Base-by-base conservation (phyloP, 2,113 vertebrate genomes). In the Rhinoderma darwinii region DNA sequence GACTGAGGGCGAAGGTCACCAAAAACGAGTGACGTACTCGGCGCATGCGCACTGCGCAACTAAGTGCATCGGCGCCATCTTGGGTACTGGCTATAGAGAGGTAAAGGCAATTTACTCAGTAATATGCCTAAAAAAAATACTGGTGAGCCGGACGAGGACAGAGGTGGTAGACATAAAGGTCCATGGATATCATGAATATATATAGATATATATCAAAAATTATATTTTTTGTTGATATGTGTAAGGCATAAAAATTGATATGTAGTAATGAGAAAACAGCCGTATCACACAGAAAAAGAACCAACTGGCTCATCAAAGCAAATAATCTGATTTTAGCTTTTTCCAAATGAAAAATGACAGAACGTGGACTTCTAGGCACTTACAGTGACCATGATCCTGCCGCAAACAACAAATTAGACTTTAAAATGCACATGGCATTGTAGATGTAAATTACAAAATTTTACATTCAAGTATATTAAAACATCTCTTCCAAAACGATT, bases 401-500 rank as follows among this genome's bases (percentile, higher is more conserved):
- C 89, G 86, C 91, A 82, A 81, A 89, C 90, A 95, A 94, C 93
- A 95, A 95, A 93, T 68, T 88, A 91, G 93, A 94, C 94, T 95
- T 95, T 94, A 94, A 94, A 95, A 95, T 95, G 94, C 93, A 92
- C 88, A 92, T 94, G 94, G 92, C 90, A 95, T 96, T 95, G 95
- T 95, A 94, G 93, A 95, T 94, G 94, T 94, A 96, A 96, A 96
- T 96, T 95, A 93, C 95, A 94, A 94, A 94, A 94, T 94, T 93
- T 95, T 94, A 95, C 93, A 95, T 96, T 94, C 94, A 92, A 94
- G 93, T 94, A 94, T 95, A 95, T 96, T 96, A 95, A 95, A 95
- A 95, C 93, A 95, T 95, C 95, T 95, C 95, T 95, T 95, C 95
- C 95, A 94, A 95, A 95, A 95, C 95, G 94, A 96, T 96, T 96